Percentiles rank a stretch among this genome's conserved stretches.
Conservation (phyloP, 2,113 vertebrate species). For the Laterallus jamaicensis region DNA sequence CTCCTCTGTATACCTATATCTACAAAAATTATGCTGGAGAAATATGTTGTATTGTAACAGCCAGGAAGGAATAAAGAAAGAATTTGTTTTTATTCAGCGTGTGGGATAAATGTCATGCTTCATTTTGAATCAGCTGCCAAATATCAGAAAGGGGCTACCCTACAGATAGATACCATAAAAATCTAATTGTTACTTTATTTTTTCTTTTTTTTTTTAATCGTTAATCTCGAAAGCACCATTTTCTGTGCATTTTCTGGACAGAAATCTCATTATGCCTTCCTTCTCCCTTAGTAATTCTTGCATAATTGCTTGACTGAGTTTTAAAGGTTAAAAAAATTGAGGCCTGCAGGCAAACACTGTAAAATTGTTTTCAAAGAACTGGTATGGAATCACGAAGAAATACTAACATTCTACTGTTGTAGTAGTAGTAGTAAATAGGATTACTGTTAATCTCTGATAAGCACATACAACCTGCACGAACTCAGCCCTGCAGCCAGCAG, state of each 20-base stretch:
- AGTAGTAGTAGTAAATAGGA: not conserved
- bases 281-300: not conserved
- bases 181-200: not conserved
- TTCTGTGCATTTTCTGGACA: not conserved
- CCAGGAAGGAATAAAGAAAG: not conserved
- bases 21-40: not conserved
- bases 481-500: not conserved
- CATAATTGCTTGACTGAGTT: not conserved
- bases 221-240: not conserved
- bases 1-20: not conserved
- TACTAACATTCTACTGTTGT: accelerated
- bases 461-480: not conserved
- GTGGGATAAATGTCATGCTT: not conserved
- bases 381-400: not conserved
- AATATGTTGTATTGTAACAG: not conserved
- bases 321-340: not conserved
- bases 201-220: not conserved
- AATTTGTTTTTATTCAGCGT: not conserved
- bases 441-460: not conserved
- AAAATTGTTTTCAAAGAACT: not conserved
- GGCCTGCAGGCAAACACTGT: not conserved
- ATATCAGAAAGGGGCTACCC: not conserved
- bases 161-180: not conserved
- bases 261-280: not conserved
- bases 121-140: not conserved